Base-by-base conservation (phyloP, 2,797 vertebrate species). In the Lycodopsis pacificus region DNA sequence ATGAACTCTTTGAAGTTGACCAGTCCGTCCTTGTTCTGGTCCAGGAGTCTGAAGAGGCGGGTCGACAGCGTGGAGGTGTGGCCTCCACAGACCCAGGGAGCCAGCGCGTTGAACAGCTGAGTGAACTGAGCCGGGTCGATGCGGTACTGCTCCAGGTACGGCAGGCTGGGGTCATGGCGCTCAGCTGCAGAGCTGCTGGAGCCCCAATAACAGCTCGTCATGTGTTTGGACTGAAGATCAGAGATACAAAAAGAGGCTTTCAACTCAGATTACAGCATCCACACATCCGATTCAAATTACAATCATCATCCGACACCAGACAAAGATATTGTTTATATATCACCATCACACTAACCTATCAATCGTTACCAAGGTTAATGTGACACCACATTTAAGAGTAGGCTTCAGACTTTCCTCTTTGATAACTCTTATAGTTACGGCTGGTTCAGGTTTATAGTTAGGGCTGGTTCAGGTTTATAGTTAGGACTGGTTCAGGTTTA, bases 1-100 rank as follows among this genome's bases (percentile, higher is more conserved):
- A 98, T 96, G 5, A 99, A 99, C 91, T 99, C 98, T 88, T 99
- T 99, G 91, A 99, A 99, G 94, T 98, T 99, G 92, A 99, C 97
- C 59, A 99, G 96, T 0, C 96, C 94, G 56, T 99, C 98, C 82
- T 94, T 96, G 95, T 99, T 98, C 71, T 94, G 93, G 81, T 99
- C 98, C 74, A 99, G 94, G 4, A 99, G 95, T 20, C 97, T 95
- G 92, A 99, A 99, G 89, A 99, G 95, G 10, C 98, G 96, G 2
- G 93, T 92, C 0, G 97, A 95, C 14, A 99, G 91, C 2, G 94
- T 93, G 1, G 95, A 74, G 0, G 96, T 96, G 62, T 99, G 98
- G 0, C 92, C 69, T 1, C 97, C 96, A 4, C 97, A 99, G 82
- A 93, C 76, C 98, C 98, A 99, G 77, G 97, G 96, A 0, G 96